A percentile compares a stretch with the other conserved stretches of the same genome.
These are phyloP conservation scores for Scolanthus callimorphus DNA, from an alignment of 92 coral and sea anemone genomes.

Conservation along the genomic window DNA sequence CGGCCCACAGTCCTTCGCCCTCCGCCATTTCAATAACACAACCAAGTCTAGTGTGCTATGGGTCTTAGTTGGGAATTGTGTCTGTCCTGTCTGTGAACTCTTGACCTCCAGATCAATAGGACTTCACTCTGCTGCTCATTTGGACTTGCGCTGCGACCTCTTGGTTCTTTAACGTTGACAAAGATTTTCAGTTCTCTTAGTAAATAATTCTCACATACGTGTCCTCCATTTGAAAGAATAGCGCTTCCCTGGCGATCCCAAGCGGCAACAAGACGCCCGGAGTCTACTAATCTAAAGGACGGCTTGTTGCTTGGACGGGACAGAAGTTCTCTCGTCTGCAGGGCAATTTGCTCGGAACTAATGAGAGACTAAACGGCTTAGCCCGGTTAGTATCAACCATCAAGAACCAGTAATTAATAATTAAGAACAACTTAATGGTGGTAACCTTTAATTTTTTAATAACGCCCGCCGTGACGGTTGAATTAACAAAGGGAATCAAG, in stretches of 20 bases:
- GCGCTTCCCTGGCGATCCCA: too few species aligned
- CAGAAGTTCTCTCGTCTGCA: too few species aligned
- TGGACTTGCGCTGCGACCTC: too few species aligned
- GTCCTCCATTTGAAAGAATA: too few species aligned
- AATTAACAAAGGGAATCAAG: background rate
- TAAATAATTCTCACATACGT: too few species aligned
- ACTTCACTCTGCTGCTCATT: slow-evolving; percentile 1
- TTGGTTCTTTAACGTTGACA: background rate
- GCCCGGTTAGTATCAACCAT: background rate
- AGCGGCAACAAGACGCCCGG: background rate
- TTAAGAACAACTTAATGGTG: slow-evolving; percentile 32
- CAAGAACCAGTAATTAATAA: slow-evolving; percentile 16
- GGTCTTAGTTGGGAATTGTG: too few species aligned
- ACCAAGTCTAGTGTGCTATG: too few species aligned
- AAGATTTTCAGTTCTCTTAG: background rate
- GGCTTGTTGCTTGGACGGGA: too few species aligned
- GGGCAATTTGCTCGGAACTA: background rate
- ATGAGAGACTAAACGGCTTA: background rate
- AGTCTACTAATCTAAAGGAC: slow-evolving; percentile 27
- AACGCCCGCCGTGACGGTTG: slow-evolving; percentile 8
- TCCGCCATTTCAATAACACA: slow-evolving; percentile 47
- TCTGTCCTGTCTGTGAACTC: background rate
- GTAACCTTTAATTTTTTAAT: slow-evolving; percentile 40
- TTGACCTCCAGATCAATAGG: background rate
- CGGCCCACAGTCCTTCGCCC: slow-evolving; percentile 95